These are phyloP conservation scores for Girardinus metallicus DNA, from an alignment of 2,797 vertebrate species.

Conservation along the genomic window DNA sequence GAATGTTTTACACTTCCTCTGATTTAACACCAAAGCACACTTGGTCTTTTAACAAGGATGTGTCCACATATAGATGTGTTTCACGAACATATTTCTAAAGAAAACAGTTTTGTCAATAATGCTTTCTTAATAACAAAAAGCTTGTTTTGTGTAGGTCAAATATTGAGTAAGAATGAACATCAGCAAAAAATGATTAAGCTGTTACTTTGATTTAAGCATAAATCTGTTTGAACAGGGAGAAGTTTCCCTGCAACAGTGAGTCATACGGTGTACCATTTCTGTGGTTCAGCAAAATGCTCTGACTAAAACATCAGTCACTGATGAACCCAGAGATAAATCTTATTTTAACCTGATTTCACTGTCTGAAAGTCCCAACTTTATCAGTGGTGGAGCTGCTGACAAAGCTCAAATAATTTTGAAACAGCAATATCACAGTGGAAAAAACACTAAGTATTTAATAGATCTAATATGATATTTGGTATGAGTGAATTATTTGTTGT, in stretches of 20 bases:
- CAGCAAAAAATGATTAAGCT: background rate
- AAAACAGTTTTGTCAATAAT: background rate
- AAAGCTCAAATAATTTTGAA: slow-evolving; percentile 10
- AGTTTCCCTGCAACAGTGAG: slow-evolving; percentile 58
- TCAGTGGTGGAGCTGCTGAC: slow-evolving; percentile 30
- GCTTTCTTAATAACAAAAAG: background rate
- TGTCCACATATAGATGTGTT: background rate
- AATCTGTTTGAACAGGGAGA: slow-evolving; percentile 54
- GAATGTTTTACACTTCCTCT: background rate
- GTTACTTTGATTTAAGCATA: slow-evolving; percentile 14
- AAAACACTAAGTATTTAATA: slow-evolving; percentile 16
- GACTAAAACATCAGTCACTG: slow-evolving; percentile 74
- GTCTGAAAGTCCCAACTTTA: slow-evolving; percentile 49
- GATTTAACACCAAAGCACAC: background rate
- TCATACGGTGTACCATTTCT: slow-evolving; percentile 61
- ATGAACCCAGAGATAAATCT: slow-evolving; percentile 58
- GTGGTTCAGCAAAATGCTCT: slow-evolving; percentile 64
- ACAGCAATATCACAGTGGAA: background rate
- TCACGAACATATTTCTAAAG: background rate
- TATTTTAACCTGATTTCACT: slow-evolving; percentile 50
- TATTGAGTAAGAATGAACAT: slow-evolving; percentile 17
- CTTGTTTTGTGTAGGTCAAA: slow-evolving; percentile 13
- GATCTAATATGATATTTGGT: background rate
- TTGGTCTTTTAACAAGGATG: background rate
- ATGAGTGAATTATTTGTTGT: slow-evolving; percentile 23